Base-by-base conservation (phyloP, 2,113 vertebrate genomes). In the Anarhynchus alexandrinus region DNA sequence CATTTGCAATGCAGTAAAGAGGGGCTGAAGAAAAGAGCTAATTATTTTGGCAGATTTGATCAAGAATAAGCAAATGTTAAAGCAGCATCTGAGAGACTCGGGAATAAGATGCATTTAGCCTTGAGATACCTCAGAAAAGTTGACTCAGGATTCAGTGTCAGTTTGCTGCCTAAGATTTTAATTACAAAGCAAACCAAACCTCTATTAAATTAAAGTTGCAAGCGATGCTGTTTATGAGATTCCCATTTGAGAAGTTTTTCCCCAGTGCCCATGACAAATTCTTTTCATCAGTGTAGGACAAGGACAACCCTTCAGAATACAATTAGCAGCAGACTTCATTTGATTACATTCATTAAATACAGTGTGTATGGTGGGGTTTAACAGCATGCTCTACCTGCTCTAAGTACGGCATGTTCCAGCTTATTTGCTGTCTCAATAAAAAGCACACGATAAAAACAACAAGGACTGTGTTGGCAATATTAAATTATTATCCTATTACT, bases 391-490 rank as follows among this genome's bases (percentile, higher is more conserved):
- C 72, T 93, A 87, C 95, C 89, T 97, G 96, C 93, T 97, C 66
- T 91, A 96, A 96, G 77, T 96, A 90, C 52, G 0, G 70, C 79
- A 77, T 84, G 86, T 97, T 96, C 96, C 87, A 90, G 87, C 81
- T 95, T 91, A 94, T 97, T 97, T 97, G 96, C 91, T 87, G 84
- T 92, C 90, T 93, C 84, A 93, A 94, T 96, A 92, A 95, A 94
- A 94, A 93, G 62, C 86, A 45, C 61, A 62, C 9, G 25, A 96
- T 95, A 94, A 96, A 93, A 86, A 57, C 95, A 92, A 82, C 66
- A 93, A 91, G 84, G 73, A 79, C 61, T 67, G n/a, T 86, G 84
- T 51, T 93, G 69, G 82, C 93, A 84, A 86, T 80, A 93, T 93
- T 91, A 95, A 95, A 95, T 97, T 96, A 91, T 93, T 92, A 88